phyloP scores from a whole-genome alignment of 2,888 invertebrate species.

The Nephrotoma guestfalica region DNA sequence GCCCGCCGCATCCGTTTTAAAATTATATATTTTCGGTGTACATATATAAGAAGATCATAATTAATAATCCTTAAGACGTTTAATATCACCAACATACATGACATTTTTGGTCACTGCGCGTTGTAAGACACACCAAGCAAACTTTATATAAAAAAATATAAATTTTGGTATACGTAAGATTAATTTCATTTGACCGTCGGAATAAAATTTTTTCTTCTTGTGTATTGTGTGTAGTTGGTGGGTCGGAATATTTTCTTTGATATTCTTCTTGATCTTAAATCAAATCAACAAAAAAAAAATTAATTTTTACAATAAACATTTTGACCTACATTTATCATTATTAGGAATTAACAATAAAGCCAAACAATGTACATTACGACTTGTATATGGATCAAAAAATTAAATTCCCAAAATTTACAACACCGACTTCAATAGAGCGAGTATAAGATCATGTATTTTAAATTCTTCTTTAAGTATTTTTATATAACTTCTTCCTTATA shows the following conservation, averaged over 20 bases:
- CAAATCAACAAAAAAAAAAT: not conserved
- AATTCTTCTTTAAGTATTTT: not conserved
- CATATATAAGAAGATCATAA: not conserved
- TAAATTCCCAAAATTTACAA: not conserved
- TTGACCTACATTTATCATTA: not conserved
- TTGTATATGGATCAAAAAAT: not conserved
- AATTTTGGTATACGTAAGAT: not conserved
- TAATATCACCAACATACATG: not conserved
- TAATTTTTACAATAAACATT: not conserved
- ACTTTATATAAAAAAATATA: not conserved
- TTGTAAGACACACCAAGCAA: not conserved
- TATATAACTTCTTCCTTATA: not conserved
- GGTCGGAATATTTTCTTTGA: not conserved
- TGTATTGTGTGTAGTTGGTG: too few species aligned
- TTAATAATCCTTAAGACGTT: not conserved
- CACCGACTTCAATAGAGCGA: not conserved
- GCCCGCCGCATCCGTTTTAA: not conserved
- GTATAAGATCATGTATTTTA: not conserved
- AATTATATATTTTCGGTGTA: not conserved
- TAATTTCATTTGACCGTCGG: not conserved
- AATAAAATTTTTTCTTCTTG: not conserved
- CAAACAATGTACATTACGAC: not conserved
- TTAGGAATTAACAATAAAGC: not conserved
- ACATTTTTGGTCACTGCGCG: not conserved
- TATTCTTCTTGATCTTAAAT: not conserved